These are phyloP conservation scores for Pseudachorutes palmiensis DNA, from an alignment of 1,140 invertebrate genomes.

Conservation along the genomic window DNA sequence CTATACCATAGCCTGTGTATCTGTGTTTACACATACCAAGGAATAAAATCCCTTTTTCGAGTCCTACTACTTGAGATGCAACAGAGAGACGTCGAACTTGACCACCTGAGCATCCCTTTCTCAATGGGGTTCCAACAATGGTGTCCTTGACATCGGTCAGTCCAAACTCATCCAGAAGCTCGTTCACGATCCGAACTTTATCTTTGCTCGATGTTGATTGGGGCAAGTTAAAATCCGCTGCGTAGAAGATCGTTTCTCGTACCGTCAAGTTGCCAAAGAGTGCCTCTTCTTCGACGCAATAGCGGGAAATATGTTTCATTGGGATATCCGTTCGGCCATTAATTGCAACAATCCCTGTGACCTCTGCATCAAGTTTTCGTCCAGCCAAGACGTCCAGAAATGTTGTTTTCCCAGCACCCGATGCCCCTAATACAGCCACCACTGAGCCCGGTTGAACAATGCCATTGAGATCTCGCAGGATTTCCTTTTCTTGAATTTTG, in stretches of 20 bases:
- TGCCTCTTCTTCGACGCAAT: slow-evolving; percentile 1
- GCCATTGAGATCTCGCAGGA: not conserved
- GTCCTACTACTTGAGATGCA: slow-evolving; percentile 7
- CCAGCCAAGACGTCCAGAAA: slow-evolving; percentile 3
- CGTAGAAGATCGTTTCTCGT: not conserved
- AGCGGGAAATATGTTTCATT: slow-evolving; percentile 7
- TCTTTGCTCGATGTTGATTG: not conserved
- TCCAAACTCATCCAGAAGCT: slow-evolving; percentile 5
- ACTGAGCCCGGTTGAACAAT: slow-evolving; percentile 3
- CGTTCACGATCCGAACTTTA: not conserved
- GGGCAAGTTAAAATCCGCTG: slow-evolving; percentile 5
- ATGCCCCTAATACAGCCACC: not conserved
- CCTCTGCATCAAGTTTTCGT: not conserved
- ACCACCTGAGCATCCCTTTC: slow-evolving; percentile 9
- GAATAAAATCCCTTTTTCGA: not conserved
- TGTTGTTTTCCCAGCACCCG: slow-evolving; percentile 3
- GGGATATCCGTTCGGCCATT: not conserved
- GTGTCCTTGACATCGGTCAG: not conserved
- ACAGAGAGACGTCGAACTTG: slow-evolving; percentile 2
- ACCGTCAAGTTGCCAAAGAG: not conserved
- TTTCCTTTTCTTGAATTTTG: not conserved
- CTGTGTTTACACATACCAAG: slow-evolving; percentile 1
- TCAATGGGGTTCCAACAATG: slow-evolving; percentile 6
- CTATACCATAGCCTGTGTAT: no score
- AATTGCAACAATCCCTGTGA: not conserved